Evolutionary conservation across 1,140 invertebrate genomes (phyloP), one percentile per base, ranked within the genome.

Genomic region (Tetragonula clypearis): DNA sequence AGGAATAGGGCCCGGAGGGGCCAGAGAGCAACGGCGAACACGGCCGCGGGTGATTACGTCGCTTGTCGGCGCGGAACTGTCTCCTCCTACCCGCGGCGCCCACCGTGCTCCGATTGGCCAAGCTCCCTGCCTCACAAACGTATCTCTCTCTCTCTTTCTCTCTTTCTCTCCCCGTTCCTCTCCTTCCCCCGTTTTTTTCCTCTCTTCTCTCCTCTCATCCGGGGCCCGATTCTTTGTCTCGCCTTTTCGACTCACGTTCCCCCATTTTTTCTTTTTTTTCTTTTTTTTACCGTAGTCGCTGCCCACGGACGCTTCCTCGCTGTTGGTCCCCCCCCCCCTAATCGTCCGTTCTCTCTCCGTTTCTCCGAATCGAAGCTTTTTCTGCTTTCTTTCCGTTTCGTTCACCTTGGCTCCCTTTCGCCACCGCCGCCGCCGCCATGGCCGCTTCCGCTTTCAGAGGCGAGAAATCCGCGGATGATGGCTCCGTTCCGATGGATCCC

Each of bases 11-110:
- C 86, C 87, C 90, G 89, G 84, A 89, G 89, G 91, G 90, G 86
- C 82, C 85, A 88, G 89, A 91, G 91, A 91, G 87, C 90, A 89
- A 88, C 92, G 81, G 86, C 86, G 82, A 91, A 92, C 89, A 93
- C 92, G 90, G 92, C 93, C 91, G 92, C 93, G 93, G 93, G 93
- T 94, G 93, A 94, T 94, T 94, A 94, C 93, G 93, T 94, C 93
- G 93, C 88, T 91, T 93, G 93, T 94, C 93, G 93, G 93, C 93
- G 93, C 91, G 92, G 93, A 94, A 94, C 93, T 94, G 93, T 94
- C 93, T 94, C 93, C 93, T 94, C 93, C 93, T 93, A 94, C 92
- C 92, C 92, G 90, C 89, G 93, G 92, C 93, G 93, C 93, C 93
- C 93, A 94, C 92, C 92, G 75, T 68, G 62, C 87, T 91, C 91